Base-by-base conservation (phyloP, 2,888 invertebrate genomes). In the Drosophila suboccidentalis region DNA sequence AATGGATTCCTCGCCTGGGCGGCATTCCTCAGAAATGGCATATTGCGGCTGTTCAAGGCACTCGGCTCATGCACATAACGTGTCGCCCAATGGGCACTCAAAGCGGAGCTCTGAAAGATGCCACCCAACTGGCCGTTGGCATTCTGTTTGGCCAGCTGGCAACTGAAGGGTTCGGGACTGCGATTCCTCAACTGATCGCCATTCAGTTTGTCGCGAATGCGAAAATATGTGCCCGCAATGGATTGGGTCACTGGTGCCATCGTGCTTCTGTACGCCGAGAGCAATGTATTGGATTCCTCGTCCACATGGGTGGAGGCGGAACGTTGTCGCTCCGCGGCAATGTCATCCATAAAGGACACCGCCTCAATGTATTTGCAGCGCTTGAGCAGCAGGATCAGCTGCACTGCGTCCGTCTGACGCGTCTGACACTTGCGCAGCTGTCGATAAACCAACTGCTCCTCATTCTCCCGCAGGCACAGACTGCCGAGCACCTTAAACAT, bases 361-460 rank as follows among this genome's bases (percentile, higher is more conserved):
- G 93, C 93, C 58, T 93, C 93, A 26, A 93, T 83, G 38, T 92
- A 93, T 59, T 92, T 92, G 2, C 89, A 90, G 38, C 91, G 91
- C 58, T 92, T 91, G 3, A 93, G 71, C 38, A 93, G 66, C 73
- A 92, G 87, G 0, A 93, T 90, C 44, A 93, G 82, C 49, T 92
- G 91, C 3, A 93, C 75, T 61, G 90, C 90, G 39, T 92, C 91
- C 3, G 91, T 81, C 8, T 82, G 80, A 0, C 80, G 72, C 0
- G 90, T 76, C 43, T 90, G 89, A 22, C 83, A 81, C 29, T 83
- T 74, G 10, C 89, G 89, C 3, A 93, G 64, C 66, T 92, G 86
- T 0, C 86, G 78, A 53, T 91, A 91, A 2, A 92, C 75, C 2
- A 92, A 62, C 51, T 86, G 80, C n/a, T 90, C 91, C 75, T 93